These are phyloP conservation scores for Gymnosoma rotundatum DNA, from an alignment of 2,888 invertebrate genomes.

Conservation along the genomic window DNA sequence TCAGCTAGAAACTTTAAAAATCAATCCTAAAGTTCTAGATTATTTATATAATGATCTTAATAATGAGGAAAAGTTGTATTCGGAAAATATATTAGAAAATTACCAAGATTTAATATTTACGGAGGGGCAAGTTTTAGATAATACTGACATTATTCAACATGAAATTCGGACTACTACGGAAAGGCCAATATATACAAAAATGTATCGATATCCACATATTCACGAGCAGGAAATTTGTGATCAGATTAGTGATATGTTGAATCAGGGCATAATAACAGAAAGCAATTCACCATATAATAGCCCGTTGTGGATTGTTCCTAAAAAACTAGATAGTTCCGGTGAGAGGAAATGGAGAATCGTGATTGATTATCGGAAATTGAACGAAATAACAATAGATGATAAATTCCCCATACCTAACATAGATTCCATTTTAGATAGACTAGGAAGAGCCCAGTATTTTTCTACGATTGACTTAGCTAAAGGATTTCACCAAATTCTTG, in stretches of 20 bases:
- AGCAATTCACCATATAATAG: slow-evolving; percentile 21
- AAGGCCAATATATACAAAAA: slow-evolving; percentile 4
- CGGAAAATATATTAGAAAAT: slow-evolving; percentile 1
- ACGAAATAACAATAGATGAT: slow-evolving; percentile 28
- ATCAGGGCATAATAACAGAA: slow-evolving; percentile 29
- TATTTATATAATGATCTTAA: slow-evolving; percentile 21
- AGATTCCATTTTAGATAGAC: slow-evolving; percentile 30
- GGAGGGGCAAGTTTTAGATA: slow-evolving; percentile 18
- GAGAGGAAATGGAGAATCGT: neutral
- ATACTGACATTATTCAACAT: slow-evolving; percentile 19
- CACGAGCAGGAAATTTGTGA: slow-evolving; percentile 33
- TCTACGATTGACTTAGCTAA: slow-evolving; percentile 26
- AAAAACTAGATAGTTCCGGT: neutral
- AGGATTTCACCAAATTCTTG: slow-evolving; percentile 37
- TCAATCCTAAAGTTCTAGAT: neutral
- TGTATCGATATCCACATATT: slow-evolving; percentile 27
- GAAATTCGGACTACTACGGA: slow-evolving; percentile 19
- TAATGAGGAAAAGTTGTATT: neutral
- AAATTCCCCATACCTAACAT: slow-evolving; percentile 43
- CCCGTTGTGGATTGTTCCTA: neutral
- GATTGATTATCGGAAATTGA: neutral
- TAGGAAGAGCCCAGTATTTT: slow-evolving; percentile 30
- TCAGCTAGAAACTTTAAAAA: neutral
- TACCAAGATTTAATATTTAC: slow-evolving; percentile 11
- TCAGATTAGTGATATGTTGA: slow-evolving; percentile 40